phyloP scores from a whole-genome alignment of 2,113 vertebrate genomes.

The Epinephelus cyanopodus region DNA sequence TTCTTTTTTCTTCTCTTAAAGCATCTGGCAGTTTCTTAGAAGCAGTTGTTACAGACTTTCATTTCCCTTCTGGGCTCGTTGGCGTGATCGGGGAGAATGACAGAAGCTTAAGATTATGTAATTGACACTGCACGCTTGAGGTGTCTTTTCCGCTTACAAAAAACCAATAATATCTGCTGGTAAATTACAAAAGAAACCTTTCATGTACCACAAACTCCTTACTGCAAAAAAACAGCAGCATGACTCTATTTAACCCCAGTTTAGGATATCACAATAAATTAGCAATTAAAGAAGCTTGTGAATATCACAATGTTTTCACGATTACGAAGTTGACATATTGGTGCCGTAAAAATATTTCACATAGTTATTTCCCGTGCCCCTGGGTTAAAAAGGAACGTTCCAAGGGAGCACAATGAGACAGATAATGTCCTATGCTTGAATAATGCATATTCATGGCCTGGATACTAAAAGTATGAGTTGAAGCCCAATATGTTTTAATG shows the following conservation, averaged over 20 bases:
- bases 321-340: slow-evolving; percentile 10
- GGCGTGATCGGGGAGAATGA: slow-evolving; percentile 34
- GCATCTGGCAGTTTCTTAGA: slow-evolving; percentile 67
- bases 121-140: slow-evolving; percentile 34
- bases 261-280: slow-evolving; percentile 14
- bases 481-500: slow-evolving; percentile 73
- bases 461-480: slow-evolving; percentile 53
- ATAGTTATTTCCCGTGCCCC: slow-evolving; percentile 7
- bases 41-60: slow-evolving; percentile 35
- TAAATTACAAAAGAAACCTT: slow-evolving; percentile 5
- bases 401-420: slow-evolving; percentile 31
- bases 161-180: not conserved
- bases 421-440: slow-evolving; percentile 63
- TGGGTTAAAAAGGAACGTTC: slow-evolving; percentile 32
- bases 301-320: slow-evolving; percentile 19
- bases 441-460: slow-evolving; percentile 72
- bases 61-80: slow-evolving; percentile 50
- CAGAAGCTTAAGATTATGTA: slow-evolving; percentile 46
- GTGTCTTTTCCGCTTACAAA: slow-evolving; percentile 10
- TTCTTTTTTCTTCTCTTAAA: slow-evolving; percentile 26
- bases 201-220: not conserved
- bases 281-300: slow-evolving; percentile 13
- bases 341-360: not conserved
- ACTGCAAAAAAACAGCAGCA: not conserved
- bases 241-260: slow-evolving; percentile 10